A percentile compares a stretch with the other conserved stretches of the same genome.
phyloP scores from a whole-genome alignment of 2,797 vertebrate genomes.

The Peromyscus eremicus region DNA sequence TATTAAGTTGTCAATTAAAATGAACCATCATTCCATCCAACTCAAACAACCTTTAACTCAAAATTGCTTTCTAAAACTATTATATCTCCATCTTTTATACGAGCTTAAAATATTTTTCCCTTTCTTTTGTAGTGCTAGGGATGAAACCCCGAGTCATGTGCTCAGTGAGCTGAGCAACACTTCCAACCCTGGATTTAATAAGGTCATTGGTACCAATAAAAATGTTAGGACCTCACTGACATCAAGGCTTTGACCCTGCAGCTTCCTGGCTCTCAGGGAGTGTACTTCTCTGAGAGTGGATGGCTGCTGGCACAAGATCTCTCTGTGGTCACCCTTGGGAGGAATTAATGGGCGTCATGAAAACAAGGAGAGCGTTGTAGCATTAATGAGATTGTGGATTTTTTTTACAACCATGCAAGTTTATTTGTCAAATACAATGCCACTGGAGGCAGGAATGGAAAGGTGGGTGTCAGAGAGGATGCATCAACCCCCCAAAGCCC shows the following conservation, averaged over 20 bases:
- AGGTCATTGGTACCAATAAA: neutral
- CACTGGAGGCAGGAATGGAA: slow-evolving; percentile 63
- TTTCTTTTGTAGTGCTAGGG: neutral
- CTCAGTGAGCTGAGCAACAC: neutral
- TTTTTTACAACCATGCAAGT: slow-evolving; percentile 66
- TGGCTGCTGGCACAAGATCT: neutral
- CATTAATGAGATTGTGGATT: slow-evolving; percentile 17
- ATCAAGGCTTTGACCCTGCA: neutral
- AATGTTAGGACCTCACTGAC: neutral
- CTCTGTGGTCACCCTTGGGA: slow-evolving; percentile 16
- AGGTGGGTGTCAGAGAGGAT: slow-evolving; percentile 24
- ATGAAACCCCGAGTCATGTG: neutral
- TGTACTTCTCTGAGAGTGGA: neutral
- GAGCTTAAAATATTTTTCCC: neutral
- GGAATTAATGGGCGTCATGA: neutral
- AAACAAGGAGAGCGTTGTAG: slow-evolving; percentile 36
- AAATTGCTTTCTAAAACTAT: neutral
- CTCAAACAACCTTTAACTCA: neutral
- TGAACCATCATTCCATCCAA: neutral
- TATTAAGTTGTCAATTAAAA: neutral
- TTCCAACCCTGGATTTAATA: neutral
- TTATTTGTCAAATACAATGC: slow-evolving; percentile 58
- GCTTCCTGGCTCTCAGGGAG: neutral
- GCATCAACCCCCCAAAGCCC: slow-evolving; percentile 5
- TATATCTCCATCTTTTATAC: neutral